Base-by-base conservation (phyloP, 2,797 vertebrate genomes). In the Bovichtus diacanthus region DNA sequence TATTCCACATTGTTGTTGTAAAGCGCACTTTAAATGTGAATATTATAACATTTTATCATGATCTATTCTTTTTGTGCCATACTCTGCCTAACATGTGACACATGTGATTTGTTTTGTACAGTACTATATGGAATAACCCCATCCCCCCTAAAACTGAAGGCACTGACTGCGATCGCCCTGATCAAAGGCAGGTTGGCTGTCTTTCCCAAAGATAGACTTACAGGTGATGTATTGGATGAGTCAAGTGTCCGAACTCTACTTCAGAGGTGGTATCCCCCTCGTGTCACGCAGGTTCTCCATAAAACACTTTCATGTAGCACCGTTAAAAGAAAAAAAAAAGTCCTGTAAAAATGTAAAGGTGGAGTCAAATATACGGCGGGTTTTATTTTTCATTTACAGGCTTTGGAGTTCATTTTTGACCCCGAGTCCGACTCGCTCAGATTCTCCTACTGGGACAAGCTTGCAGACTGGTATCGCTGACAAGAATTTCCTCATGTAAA, bases 271-370 rank as follows among this genome's bases (percentile, higher is more conserved):
- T 78, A 78, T 72, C 84, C 69, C 66, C 21, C n/a, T 9, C 7
- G 63, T 70, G 82, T 91, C 83, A 82, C 39, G 46, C 83, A 69
- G 84, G 54, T 82, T 90, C 69, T 47, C 81, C 87, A 87, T 88
- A 89, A 91, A 92, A 91, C 88, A 85, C 86, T 93, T 91, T 93
- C 83, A 93, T 91, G 88, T 88, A 61, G 70, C 76, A 70, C 56
- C 34, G 62, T 81, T 41, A 86, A 85, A 34, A 55, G 50, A 25
- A 54, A 47, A 25, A 75, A 61, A 49, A 43, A 72, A 73, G 49
- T 84, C 78, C 77, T 71, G 68, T 87, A 60, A 86, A 85, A 85
- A 67, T 77, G 64, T 69, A 70, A 81, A 89, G 74, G 65, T 70
- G 72, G 62, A 80, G 75, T 89, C 78, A 68, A 80, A 77, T 80